A percentile compares a stretch with the other conserved stretches of the same genome.
phyloP scores from a whole-genome alignment of 1,140 invertebrate genomes.

The Leptestheria dahalacensis region DNA sequence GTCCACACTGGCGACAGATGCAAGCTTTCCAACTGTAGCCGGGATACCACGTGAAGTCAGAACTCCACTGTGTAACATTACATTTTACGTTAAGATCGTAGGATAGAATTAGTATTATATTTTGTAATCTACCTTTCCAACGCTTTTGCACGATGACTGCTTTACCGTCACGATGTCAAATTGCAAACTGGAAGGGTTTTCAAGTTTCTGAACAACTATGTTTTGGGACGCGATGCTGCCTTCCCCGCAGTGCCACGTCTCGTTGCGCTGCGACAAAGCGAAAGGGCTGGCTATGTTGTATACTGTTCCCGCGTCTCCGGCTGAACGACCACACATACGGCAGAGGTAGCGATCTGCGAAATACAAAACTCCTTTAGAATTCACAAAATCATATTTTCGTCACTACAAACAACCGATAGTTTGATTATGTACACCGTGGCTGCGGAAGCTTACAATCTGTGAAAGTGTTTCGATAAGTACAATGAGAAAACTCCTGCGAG shows the following conservation, averaged over 20 bases:
- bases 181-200: conserved; percentile 5
- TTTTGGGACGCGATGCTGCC: neutral
- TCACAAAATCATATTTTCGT: too few relatives aligned
- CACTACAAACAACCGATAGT: too few relatives aligned
- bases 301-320: neutral
- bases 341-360: conserved; percentile 1
- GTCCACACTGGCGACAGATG: conserved; percentile 29
- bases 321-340: conserved; percentile 11
- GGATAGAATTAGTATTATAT: neutral
- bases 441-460: too few relatives aligned
- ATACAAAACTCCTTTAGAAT: too few relatives aligned
- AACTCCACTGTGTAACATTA: conserved; percentile 23
- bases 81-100: neutral
- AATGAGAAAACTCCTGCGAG: too few relatives aligned
- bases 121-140: conserved; percentile 8
- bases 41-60: conserved; percentile 29
- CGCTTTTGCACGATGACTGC: conserved; percentile 9
- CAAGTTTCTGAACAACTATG: conserved; percentile 10
- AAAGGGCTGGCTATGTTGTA: conserved; percentile 7
- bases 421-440: too few relatives aligned
- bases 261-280: conserved; percentile 2
- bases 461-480: too few relatives aligned
- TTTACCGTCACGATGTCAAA: conserved; percentile 8
- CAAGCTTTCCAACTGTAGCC: conserved; percentile 33
- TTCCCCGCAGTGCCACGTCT: conserved; percentile 4